These are phyloP conservation scores for Microctonus brassicae DNA, from an alignment of 2,888 invertebrate species.

Conservation along the genomic window DNA sequence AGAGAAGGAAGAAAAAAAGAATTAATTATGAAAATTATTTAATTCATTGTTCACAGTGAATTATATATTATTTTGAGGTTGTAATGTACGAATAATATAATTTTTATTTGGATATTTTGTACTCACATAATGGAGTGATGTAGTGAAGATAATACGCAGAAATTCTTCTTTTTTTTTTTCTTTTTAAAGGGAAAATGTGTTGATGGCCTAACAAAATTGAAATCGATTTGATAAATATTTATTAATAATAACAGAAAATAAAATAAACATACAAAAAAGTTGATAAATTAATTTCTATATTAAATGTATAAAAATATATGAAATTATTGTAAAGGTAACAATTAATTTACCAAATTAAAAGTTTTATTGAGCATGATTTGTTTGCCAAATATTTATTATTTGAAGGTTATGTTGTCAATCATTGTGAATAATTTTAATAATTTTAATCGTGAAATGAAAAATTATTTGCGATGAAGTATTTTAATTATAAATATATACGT, in stretches of 20 bases:
- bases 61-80: too few relatives aligned
- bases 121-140: neutral
- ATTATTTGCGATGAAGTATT: neutral
- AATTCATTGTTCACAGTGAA: too few relatives aligned
- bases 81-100: neutral
- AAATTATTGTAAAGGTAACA: neutral
- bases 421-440: neutral
- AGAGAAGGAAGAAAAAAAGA: too few relatives aligned
- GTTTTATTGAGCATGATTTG: neutral
- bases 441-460: neutral
- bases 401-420: neutral
- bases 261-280: neutral
- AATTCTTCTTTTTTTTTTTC: neutral
- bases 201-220: neutral
- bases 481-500: neutral
- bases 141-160: neutral
- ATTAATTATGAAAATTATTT: too few relatives aligned
- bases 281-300: neutral
- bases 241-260: neutral
- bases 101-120: neutral
- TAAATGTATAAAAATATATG: too few relatives aligned
- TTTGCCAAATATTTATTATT: neutral
- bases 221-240: neutral
- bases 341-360: neutral
- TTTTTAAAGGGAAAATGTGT: neutral